Percentiles rank a stretch among this genome's conserved stretches.
phyloP scores from a whole-genome alignment of 2,888 invertebrate genomes.

The Tetragonula carbonaria region DNA sequence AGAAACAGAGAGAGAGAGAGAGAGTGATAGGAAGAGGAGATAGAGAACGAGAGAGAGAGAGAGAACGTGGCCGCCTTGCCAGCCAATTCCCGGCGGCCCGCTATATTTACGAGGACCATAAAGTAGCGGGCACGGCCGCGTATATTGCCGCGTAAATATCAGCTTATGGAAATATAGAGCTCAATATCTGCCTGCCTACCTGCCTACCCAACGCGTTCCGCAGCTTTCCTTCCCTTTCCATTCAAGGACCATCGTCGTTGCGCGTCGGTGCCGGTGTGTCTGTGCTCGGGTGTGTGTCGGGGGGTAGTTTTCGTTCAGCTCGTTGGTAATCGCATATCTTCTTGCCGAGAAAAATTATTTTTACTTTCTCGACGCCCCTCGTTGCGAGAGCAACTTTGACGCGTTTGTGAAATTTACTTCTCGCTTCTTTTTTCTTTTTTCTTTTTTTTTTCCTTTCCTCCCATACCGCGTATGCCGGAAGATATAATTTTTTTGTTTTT shows the following conservation, averaged over 20 bases:
- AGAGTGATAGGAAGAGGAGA: constrained; percentile 51
- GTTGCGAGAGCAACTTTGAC: constrained; percentile 21
- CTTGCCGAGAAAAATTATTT: constrained; percentile 63
- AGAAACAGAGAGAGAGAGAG: constrained; percentile 24
- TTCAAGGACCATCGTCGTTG: constrained; percentile 59
- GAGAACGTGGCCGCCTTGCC: constrained; percentile 80
- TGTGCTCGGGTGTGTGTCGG: constrained; percentile 27
- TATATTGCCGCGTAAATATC: constrained; percentile 86
- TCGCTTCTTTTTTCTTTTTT: no score
- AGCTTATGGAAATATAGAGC: constrained; percentile 86
- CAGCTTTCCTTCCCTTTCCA: constrained; percentile 70
- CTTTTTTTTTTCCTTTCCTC: not conserved
- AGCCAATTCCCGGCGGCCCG: constrained; percentile 83
- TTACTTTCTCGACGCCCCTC: constrained; percentile 20
- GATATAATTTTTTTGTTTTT: not conserved
- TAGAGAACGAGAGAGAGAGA: constrained; percentile 57
- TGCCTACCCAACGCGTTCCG: constrained; percentile 68
- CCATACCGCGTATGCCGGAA: not conserved
- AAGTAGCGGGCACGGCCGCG: constrained; percentile 83
- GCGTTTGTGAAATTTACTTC: constrained; percentile 35
- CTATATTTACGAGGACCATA: constrained; percentile 84
- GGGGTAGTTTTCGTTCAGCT: constrained; percentile 68
- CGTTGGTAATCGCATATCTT: constrained; percentile 66
- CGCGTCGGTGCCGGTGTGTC: constrained; percentile 3
- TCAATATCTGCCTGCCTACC: constrained; percentile 85